A percentile compares a stretch with the other conserved stretches of the same genome.
Conservation (phyloP, 2,113 vertebrate genomes). For the Vanacampus margaritifer region DNA sequence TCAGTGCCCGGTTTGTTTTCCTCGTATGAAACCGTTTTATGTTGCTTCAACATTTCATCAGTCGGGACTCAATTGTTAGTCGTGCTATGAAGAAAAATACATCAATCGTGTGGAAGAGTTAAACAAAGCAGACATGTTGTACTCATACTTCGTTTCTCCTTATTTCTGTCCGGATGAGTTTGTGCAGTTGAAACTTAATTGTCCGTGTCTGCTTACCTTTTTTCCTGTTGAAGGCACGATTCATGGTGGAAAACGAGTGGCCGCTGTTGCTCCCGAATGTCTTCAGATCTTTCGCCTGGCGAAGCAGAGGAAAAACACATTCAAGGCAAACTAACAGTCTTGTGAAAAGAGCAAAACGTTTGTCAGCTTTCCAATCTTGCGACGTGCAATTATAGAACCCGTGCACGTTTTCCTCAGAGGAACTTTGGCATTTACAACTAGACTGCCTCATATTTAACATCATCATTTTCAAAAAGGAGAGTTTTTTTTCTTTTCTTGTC, state of each 20-base stretch:
- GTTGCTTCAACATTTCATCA: not conserved
- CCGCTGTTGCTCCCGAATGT: slow-evolving; percentile 36
- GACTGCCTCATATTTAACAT: not conserved
- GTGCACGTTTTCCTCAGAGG: not conserved
- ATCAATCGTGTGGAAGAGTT: not conserved
- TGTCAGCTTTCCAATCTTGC: not conserved
- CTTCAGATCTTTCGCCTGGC: slow-evolving; percentile 65
- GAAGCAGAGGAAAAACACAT: slow-evolving; percentile 17
- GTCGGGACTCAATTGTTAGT: not conserved
- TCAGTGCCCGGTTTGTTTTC: not conserved
- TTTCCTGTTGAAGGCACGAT: slow-evolving; percentile 90
- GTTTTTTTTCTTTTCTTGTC: not conserved
- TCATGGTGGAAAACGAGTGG: slow-evolving; percentile 79
- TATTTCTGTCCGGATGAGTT: not conserved
- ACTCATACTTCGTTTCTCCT: too few species aligned
- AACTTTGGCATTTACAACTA: not conserved
- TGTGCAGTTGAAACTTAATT: not conserved
- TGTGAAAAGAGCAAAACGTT: slow-evolving; percentile 15
- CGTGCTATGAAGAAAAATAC: not conserved
- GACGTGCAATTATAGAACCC: not conserved
- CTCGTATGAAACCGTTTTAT: not conserved
- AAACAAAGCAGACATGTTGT: not conserved
- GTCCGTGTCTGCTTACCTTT: slow-evolving; percentile 75
- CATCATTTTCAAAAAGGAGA: not conserved
- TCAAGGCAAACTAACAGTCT: slow-evolving; percentile 16